Conservation (phyloP, 2,797 vertebrate species). For the Lutjanus campechanus region DNA sequence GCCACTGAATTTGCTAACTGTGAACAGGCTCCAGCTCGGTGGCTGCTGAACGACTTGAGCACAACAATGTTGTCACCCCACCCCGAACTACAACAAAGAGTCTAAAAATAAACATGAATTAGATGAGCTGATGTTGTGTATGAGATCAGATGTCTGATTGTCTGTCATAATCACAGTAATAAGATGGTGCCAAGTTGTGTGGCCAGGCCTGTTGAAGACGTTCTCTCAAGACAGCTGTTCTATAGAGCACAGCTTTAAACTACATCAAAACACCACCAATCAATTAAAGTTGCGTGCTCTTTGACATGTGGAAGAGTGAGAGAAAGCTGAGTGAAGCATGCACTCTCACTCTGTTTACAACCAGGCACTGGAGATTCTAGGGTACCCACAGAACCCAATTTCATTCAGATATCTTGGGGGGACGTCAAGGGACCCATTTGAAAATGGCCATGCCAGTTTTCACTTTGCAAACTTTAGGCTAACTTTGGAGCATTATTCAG, state of each 20-base stretch:
- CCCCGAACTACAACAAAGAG: not conserved
- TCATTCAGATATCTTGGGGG: too few relatives aligned
- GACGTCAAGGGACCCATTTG: too few relatives aligned
- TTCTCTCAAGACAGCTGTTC: conserved; percentile 19
- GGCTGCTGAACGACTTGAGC: not conserved
- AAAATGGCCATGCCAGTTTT: too few relatives aligned
- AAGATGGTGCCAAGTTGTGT: not conserved
- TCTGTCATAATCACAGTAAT: conserved; percentile 23
- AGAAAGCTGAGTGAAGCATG: conserved; percentile 11
- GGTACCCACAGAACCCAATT: too few relatives aligned
- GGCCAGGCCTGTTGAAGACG: conserved; percentile 9
- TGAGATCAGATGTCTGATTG: conserved; percentile 10
- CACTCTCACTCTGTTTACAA: not conserved
- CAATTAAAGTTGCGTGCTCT: not conserved
- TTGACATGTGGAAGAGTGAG: not conserved
- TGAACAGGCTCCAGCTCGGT: not conserved
- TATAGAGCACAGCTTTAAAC: conserved; percentile 6
- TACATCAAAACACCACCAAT: not conserved
- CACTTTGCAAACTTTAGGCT: too few relatives aligned
- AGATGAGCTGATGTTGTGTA: not conserved
- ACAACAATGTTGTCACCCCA: not conserved
- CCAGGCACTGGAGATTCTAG: too few relatives aligned
- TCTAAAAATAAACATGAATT: conserved; percentile 1
- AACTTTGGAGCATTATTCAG: too few relatives aligned
- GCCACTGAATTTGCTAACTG: not conserved